Base-by-base conservation (phyloP, 1,140 invertebrate genomes). In the Leptonema lineaticorne region DNA sequence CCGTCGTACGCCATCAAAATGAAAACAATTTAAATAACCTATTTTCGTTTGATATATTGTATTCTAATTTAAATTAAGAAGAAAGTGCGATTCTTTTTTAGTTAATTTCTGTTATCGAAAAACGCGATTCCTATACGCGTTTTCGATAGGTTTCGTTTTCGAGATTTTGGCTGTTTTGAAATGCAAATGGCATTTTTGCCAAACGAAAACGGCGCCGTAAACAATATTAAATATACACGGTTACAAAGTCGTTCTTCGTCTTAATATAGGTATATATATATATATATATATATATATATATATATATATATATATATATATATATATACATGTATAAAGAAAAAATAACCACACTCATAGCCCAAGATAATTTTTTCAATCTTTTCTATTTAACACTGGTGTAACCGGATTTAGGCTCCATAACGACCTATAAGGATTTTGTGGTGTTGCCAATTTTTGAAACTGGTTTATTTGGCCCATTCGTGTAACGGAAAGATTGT, bases 361-460 rank as follows among this genome's bases (percentile, higher is more conserved):
- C 50, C 50, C 20, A 53, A 53, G 50, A 11, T 11, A 24, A 22
- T 26, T 53, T 53, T 53, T 41, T 53, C 11, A 7, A 7, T 11
- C 24, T 4, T 11, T 14, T 41, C 11, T 41, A 41, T 53, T 11
- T 26, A 53, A 24, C 22, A 26, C 46, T 53, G 50, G 50, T 24
- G 27, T 53, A 53, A 53, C 50, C 50, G 50, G 50, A 53, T 53
- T 53, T 53, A 53, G 50, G 50, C 50, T 53, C 50, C 22, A 53
- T 26, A 26, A 53, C 50, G 27, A 53, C 50, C 46, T 50, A 22
- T 22, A 33, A 50, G 46, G 46, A 50, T 24, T 5, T 6, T 24
- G 8, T 18, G 8, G 3, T 16, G 22, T 26, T 26, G 50, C 24
- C 50, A 26, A 24, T 26, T 50, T 53, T 53, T 24, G 14, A 53